A percentile compares a stretch with the other conserved stretches of the same genome.
Evolutionary conservation across 2,888 invertebrate species (phyloP).

Genomic region (Eudasyphora cyanicolor): DNA sequence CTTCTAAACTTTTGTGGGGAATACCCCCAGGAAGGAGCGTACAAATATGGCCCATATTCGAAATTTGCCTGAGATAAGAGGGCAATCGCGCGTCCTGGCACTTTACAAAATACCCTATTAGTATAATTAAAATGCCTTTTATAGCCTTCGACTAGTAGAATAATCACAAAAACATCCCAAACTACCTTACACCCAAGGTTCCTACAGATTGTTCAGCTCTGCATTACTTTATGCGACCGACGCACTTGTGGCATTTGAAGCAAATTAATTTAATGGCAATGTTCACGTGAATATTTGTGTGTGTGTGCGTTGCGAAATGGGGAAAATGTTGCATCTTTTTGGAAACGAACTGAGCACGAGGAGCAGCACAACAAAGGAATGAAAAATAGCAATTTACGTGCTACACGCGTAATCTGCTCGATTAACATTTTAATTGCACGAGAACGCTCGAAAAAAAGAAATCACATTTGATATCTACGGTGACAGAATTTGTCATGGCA

Average conservation of each 20-base stretch:
- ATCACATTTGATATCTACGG: slow-evolving; percentile 26
- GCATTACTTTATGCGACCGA: not conserved
- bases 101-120: too few species aligned
- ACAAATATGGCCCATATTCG: too few species aligned
- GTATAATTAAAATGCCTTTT: too few species aligned
- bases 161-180: too few species aligned
- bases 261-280: slow-evolving; percentile 4
- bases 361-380: not conserved
- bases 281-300: not conserved
- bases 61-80: too few species aligned
- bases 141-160: too few species aligned
- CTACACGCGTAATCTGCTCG: slow-evolving; percentile 65
- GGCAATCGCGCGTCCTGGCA: too few species aligned
- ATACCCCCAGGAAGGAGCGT: too few species aligned
- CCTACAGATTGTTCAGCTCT: not conserved
- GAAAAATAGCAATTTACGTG: slow-evolving; percentile 64
- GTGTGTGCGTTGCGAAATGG: not conserved
- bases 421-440: slow-evolving; percentile 67
- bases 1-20: too few species aligned
- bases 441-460: slow-evolving; percentile 40
- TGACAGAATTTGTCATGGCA: slow-evolving; percentile 20
- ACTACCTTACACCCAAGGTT: too few species aligned
- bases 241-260: not conserved
- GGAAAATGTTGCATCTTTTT: not conserved
- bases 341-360: not conserved